Evolutionary conservation across 2,888 invertebrate species (phyloP), one percentile per base, ranked within the genome.

Genomic region (Leptopilina myrica): DNA sequence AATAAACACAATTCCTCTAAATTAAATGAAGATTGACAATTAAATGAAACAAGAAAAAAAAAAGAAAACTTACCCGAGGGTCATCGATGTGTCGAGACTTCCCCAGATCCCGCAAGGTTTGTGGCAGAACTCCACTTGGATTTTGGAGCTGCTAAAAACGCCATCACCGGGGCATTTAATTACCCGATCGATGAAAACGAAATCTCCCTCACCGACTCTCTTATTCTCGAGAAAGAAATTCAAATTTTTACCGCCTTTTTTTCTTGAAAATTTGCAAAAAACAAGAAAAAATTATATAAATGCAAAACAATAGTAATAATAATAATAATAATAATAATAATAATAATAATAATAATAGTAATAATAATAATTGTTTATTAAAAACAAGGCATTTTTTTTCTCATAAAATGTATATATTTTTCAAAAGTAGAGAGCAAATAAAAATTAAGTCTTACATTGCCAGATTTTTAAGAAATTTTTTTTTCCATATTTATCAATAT

Each of bases 331-430:
- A 20, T 11, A 8, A 4, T 11, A 46, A 8, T 33, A 33, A 43
- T 43, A 67, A 15, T 43, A 15, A 46, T 20, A 20, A 20, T 20
- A 20, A 20, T 20, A 20, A 20, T 20, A 20, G 1, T 20, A 20
- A 20, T 20, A 20, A 67, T 12, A 46, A 67, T 33, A 46, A 67
- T 15, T 9, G 33, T 33, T 33, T 33, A 33, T 3, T 33, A 33
- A 33, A 33, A 33, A 5, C 3, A 33, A 33, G 5, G 2, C 3
- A 33, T 20, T 2, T n/a, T 12, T 69, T 46, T 46, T 69, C 14
- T 20, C 53, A 53, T 69, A 69, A 53, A 69, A 26, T 69, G 69
- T 69, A 69, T 69, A 69, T 69, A 69, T 69, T 69, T 49, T 69
- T 69, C 69, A 53, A 69, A 69, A 69, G 26, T 69, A 20, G 26